A percentile compares a stretch with the other conserved stretches of the same genome.
Evolutionary conservation across 2,888 invertebrate species (phyloP).

Genomic region (Dasysyrphus albostriatus): DNA sequence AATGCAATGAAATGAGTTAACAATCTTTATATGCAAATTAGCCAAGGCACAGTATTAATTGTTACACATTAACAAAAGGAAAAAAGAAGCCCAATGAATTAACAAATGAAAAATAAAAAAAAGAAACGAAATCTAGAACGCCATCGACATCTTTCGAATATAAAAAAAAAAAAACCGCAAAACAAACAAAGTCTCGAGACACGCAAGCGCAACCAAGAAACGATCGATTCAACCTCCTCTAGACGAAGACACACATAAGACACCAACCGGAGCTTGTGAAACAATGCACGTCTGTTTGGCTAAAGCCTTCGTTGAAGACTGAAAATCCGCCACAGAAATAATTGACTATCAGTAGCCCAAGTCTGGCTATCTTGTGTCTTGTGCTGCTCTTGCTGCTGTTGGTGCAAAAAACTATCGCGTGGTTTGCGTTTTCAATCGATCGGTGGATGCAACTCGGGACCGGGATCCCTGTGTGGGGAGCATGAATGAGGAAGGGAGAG

Average conservation of each 20-base stretch:
- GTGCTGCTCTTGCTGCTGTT: not conserved
- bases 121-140: constrained; percentile 50
- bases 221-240: constrained; percentile 1
- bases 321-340: constrained; percentile 52
- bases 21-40: constrained; percentile 67
- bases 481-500: constrained; percentile 14
- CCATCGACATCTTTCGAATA: constrained; percentile 32
- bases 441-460: not conserved
- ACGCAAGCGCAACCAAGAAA: constrained; percentile 60
- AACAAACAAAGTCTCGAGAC: constrained; percentile 16
- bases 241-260: not conserved
- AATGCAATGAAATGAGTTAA: constrained; percentile 37
- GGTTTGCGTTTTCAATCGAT: constrained; percentile 46
- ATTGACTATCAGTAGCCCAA: constrained; percentile 44
- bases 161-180: not conserved
- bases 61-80: constrained; percentile 32
- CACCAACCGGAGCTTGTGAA: not conserved
- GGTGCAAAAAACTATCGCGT: constrained; percentile 25
- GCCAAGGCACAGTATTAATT: constrained; percentile 57
- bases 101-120: constrained; percentile 20
- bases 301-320: constrained; percentile 73
- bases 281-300: constrained; percentile 69
- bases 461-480: constrained; percentile 6
- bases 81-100: constrained; percentile 2
- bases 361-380: constrained; percentile 24